phyloP scores from a whole-genome alignment of 2,797 vertebrate genomes.

The Gallinago nigripennis region DNA sequence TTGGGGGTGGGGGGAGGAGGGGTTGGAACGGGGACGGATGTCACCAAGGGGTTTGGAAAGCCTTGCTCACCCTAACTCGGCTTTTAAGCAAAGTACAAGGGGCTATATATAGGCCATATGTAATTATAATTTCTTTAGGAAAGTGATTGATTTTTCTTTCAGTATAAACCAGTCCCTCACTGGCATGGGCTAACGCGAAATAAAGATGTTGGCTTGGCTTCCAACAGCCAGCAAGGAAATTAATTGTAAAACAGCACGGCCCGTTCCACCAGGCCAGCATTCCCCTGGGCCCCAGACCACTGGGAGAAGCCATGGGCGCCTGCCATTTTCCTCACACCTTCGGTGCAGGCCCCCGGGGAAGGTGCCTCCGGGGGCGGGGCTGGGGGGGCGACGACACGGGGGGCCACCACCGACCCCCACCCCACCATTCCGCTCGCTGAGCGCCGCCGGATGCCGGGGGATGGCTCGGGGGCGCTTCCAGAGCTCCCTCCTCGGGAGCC shows the following conservation, averaged over 20 bases:
- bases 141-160: not conserved
- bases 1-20: too few relatives aligned
- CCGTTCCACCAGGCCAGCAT: not conserved
- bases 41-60: not conserved
- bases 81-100: not conserved
- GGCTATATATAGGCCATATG: not conserved
- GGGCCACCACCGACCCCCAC: not conserved
- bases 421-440: not conserved
- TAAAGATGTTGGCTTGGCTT: not conserved
- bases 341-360: too few relatives aligned
- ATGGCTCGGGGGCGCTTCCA: accelerated
- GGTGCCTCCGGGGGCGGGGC: accelerated
- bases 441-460: too few relatives aligned
- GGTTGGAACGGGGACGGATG: not conserved
- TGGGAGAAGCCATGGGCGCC: accelerated
- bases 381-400: accelerated
- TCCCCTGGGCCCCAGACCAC: too few relatives aligned
- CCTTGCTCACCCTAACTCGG: not conserved
- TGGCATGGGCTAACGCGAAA: not conserved
- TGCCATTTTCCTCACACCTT: not conserved
- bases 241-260: not conserved
- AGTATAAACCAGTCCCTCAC: not conserved
- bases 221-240: not conserved
- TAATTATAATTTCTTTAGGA: not conserved
- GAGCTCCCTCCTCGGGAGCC: not conserved